Evolutionary conservation across 2,113 vertebrate genomes (phyloP), one percentile per base, ranked within the genome.

Genomic region (Brachypodius melanocephalos): DNA sequence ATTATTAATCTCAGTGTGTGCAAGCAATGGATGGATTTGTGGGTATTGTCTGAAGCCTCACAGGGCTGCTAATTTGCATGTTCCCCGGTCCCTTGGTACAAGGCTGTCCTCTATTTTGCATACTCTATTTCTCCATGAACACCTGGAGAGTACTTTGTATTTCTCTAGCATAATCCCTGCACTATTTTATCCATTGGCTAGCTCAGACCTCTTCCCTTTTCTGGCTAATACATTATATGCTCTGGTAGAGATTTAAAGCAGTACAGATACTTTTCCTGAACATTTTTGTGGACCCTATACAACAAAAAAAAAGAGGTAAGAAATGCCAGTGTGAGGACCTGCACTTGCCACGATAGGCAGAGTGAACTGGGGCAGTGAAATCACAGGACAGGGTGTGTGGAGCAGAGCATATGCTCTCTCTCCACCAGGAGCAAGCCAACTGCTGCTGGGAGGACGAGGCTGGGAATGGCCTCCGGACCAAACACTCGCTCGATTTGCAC

Each of bases 401-500:
- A 96, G 85, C n/a, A 54, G 55, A 96, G 48, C 95, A 97, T 85
- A 94, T 94, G 90, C 65, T 95, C 59, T 14, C 5, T 51, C 67
- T 81, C 61, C 51, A 90, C 78, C 85, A 95, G 67, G 68, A 93
- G 85, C 17, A 3, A 95, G 86, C 88, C 94, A 95, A 90, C 93
- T 94, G 94, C 88, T 91, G 59, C 85, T 67, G 79, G 72, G 89
- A 94, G 88, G 69, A 89, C 57, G 28, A 77, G 88, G 81, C 85
- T 89, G 89, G 5, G 28, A 76, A 95, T 93, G 90, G 92, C 94
- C 93, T 88, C 85, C 22, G 31, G 95, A 95, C 86, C 95, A 84
- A 77, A 86, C 96, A 92, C 95, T 94, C 81, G 85, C 92, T 92
- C 8, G 0, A 95, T 97, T 95, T 96, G 88, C 94, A 48, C 4